A percentile compares a stretch with the other conserved stretches of the same genome.
Conservation (phyloP, 2,888 invertebrate genomes). For the Diaprepes abbreviatus region DNA sequence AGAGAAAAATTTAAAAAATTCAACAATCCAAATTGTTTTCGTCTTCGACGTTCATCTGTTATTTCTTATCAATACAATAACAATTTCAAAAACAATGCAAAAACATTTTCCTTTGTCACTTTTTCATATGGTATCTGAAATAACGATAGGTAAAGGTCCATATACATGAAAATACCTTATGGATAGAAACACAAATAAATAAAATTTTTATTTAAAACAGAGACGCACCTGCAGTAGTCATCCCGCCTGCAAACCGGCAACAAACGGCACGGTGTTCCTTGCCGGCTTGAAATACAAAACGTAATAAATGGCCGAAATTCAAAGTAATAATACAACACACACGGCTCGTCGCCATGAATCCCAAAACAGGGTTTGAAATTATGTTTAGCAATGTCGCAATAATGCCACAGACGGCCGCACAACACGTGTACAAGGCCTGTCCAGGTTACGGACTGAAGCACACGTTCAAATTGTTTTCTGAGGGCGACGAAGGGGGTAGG, state of each 20-base stretch:
- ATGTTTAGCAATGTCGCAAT: slow-evolving; percentile 47
- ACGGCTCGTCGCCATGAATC: slow-evolving; percentile 40
- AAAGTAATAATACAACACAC: slow-evolving; percentile 46
- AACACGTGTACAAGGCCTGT: slow-evolving; percentile 47
- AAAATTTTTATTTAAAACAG: neutral
- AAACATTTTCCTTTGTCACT: too few relatives aligned
- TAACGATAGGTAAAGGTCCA: too few relatives aligned
- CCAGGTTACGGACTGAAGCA: slow-evolving; percentile 43
- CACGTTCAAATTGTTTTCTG: slow-evolving; percentile 47
- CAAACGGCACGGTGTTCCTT: slow-evolving; percentile 3
- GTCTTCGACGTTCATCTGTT: too few relatives aligned
- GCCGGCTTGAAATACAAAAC: slow-evolving; percentile 31
- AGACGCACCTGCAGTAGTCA: slow-evolving; percentile 18
- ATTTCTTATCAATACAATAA: too few relatives aligned
- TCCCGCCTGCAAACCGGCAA: neutral
- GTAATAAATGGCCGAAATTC: slow-evolving; percentile 45
- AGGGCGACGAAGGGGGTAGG: slow-evolving; percentile 32
- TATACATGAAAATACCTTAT: too few relatives aligned
- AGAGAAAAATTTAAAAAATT: too few relatives aligned
- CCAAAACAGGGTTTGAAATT: slow-evolving; percentile 43
- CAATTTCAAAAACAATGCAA: too few relatives aligned
- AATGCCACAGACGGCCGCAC: slow-evolving; percentile 41
- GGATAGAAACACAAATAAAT: too few relatives aligned
- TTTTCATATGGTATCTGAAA: too few relatives aligned
- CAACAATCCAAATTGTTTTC: too few relatives aligned